Evolutionary conservation across 2,113 vertebrate genomes (phyloP).

Genomic region (Microcebus griseorufus): DNA sequence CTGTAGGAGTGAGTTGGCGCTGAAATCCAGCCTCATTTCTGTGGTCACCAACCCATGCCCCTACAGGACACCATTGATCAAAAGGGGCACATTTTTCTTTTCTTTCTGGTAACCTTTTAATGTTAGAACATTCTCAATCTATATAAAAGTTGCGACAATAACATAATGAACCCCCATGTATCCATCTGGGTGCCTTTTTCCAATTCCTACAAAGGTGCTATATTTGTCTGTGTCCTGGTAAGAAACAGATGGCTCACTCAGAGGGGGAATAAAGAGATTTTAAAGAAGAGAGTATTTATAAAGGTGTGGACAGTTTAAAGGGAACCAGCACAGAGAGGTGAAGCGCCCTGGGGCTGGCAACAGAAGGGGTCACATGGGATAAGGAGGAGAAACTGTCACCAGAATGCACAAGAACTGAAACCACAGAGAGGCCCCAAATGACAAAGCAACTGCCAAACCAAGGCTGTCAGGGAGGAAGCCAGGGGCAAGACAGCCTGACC

Average conservation of each 20-base stretch:
- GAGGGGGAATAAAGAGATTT: background rate
- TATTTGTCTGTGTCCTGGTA: background rate
- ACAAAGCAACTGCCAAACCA: background rate
- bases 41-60: background rate
- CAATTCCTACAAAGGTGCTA: background rate
- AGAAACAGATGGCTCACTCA: background rate
- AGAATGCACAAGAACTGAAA: background rate
- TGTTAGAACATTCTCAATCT: background rate
- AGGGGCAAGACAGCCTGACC: background rate
- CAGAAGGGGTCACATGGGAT: background rate
- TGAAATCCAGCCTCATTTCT: background rate
- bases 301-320: background rate
- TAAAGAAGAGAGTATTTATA: background rate
- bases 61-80: background rate
- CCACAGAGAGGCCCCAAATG: fast-evolving
- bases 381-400: background rate
- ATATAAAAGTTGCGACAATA: background rate
- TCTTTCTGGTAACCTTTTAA: background rate
- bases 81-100: background rate
- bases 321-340: background rate
- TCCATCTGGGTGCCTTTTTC: background rate
- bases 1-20: too few species aligned
- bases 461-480: background rate
- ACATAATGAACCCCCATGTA: background rate
- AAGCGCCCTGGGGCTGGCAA: background rate